A percentile compares a stretch with the other conserved stretches of the same genome.
phyloP scores from a whole-genome alignment of 2,797 vertebrate species.

The Rhinoraja longicauda region DNA sequence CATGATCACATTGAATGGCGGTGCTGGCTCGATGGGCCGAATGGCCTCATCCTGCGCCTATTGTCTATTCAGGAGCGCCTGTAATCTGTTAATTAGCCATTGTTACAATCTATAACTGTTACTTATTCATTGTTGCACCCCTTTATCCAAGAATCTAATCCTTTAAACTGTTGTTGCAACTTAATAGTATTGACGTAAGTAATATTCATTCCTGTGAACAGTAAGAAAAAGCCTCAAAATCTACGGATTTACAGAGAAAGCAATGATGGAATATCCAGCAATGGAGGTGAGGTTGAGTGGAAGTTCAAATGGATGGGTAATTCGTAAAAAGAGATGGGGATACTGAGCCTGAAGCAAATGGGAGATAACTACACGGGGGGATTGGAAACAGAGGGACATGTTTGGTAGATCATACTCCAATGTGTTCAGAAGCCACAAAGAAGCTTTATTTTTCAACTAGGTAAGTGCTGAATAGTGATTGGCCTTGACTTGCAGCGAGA shows the following conservation, averaged over 20 bases:
- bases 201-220: neutral
- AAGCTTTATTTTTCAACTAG: neutral
- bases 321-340: neutral
- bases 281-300: neutral
- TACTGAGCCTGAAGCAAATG: neutral
- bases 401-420: neutral
- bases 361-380: neutral
- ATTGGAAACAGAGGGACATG: neutral
- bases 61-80: no score
- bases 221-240: neutral
- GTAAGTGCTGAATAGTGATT: constrained; percentile 8
- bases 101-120: neutral
- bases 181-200: neutral
- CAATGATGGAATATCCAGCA: neutral
- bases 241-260: neutral
- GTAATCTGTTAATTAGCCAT: neutral
- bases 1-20: no score
- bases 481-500: neutral
- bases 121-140: neutral
- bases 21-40: no score
- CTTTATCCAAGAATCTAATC: neutral
- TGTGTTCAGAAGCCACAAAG: neutral
- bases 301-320: neutral
- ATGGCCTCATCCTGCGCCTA: no score
- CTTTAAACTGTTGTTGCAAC: neutral